phyloP scores from a whole-genome alignment of 2,888 invertebrate genomes.

The Sinohyriopsis cumingii region DNA sequence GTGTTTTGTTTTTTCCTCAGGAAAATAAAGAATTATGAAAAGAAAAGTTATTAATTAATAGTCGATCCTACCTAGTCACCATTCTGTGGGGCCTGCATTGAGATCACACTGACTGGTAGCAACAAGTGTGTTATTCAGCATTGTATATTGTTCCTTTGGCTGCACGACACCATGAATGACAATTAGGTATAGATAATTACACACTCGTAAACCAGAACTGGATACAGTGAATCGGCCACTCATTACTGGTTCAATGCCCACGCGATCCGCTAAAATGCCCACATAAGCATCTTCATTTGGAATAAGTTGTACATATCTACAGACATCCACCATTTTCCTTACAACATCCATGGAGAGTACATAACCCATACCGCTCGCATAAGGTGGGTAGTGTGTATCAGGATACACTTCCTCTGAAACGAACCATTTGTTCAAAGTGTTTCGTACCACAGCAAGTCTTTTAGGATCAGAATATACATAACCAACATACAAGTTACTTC shows the following conservation, averaged over 20 bases:
- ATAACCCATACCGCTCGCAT: slow-evolving; percentile 69
- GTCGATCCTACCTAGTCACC: no score
- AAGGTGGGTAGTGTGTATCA: slow-evolving; percentile 60
- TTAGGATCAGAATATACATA: slow-evolving; percentile 45
- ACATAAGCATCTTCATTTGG: slow-evolving; percentile 70
- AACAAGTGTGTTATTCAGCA: slow-evolving; percentile 30
- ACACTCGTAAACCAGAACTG: slow-evolving; percentile 57
- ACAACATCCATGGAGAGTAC: slow-evolving; percentile 63
- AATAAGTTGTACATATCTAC: slow-evolving; percentile 54
- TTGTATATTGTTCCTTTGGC: slow-evolving; percentile 45
- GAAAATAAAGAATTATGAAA: no score
- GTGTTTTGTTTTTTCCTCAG: no score
- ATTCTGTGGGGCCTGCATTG: no score
- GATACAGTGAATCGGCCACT: slow-evolving; percentile 64
- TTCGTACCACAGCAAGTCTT: slow-evolving; percentile 59
- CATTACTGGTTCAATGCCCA: slow-evolving; percentile 55
- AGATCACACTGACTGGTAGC: no score
- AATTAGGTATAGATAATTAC: slow-evolving; percentile 67
- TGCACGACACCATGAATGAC: slow-evolving; percentile 62
- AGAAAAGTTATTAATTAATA: no score
- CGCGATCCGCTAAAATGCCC: slow-evolving; percentile 58
- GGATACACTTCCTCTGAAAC: slow-evolving; percentile 56
- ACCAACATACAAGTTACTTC: slow-evolving; percentile 61
- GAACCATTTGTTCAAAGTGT: slow-evolving; percentile 61
- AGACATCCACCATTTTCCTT: slow-evolving; percentile 44